Conservation (phyloP, 2,888 invertebrate species). For the Spodoptera littoralis region DNA sequence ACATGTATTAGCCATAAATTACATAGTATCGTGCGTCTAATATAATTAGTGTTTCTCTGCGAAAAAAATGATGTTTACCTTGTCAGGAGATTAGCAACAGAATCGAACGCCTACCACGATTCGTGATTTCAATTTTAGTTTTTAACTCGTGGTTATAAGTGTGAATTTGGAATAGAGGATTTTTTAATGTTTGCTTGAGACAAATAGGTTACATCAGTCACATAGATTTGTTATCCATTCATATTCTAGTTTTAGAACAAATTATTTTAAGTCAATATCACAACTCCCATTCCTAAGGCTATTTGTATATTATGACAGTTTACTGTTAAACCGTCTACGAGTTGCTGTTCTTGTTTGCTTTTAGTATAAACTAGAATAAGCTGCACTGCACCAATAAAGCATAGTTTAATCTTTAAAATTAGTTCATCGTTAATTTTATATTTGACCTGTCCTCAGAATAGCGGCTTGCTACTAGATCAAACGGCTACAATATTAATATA, state of each 20-base stretch:
- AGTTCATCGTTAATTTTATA: too few species aligned
- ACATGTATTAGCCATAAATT: conserved; percentile 26
- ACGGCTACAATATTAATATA: too few species aligned
- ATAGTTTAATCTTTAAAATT: too few species aligned
- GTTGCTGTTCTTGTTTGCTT: neutral
- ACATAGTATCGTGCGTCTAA: conserved; percentile 22
- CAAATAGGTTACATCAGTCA: conserved; percentile 29
- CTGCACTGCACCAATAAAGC: too few species aligned
- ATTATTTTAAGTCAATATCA: conserved; percentile 20
- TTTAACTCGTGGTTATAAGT: conserved; percentile 12
- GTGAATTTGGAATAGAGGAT: conserved; percentile 11
- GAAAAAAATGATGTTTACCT: conserved; percentile 45
- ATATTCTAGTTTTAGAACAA: conserved; percentile 21
- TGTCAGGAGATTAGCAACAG: conserved; percentile 47
- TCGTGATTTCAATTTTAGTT: conserved; percentile 10
- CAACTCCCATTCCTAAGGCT: neutral
- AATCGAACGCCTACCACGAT: conserved; percentile 31
- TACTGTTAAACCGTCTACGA: conserved; percentile 5
- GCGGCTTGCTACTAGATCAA: too few species aligned
- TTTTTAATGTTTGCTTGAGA: conserved; percentile 17
- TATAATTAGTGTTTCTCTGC: conserved; percentile 37
- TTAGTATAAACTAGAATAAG: too few species aligned
- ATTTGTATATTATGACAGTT: conserved; percentile 3
- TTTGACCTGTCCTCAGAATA: too few species aligned
- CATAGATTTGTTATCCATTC: conserved; percentile 22